phyloP scores from a whole-genome alignment of 30 jellyfish, hydroid and myxozoan genomes.

The Aurelia aurita complex sp. Pacific region DNA sequence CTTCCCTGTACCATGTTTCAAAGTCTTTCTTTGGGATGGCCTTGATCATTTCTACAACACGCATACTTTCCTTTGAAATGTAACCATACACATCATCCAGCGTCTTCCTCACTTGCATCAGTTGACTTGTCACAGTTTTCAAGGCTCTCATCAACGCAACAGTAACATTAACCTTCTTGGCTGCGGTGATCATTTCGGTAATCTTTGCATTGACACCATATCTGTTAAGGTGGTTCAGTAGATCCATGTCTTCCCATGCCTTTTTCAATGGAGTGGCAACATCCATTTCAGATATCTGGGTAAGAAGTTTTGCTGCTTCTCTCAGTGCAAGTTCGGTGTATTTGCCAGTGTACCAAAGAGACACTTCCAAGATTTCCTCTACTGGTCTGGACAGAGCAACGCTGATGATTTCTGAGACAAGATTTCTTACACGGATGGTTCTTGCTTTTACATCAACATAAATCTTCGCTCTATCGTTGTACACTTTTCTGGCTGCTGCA shows the following conservation, averaged over 20 bases:
- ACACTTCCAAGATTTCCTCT: constrained; percentile 46
- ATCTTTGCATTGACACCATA: constrained; percentile 72
- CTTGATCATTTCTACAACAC: constrained; percentile 38
- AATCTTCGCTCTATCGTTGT: constrained; percentile 12
- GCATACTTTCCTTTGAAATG: background rate
- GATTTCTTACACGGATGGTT: background rate
- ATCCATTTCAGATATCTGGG: constrained; percentile 74
- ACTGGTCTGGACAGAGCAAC: constrained; percentile 30
- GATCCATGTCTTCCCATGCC: constrained; percentile 86
- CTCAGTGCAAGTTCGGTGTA: constrained; percentile 28
- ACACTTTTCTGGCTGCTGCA: background rate
- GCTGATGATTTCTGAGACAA: background rate
- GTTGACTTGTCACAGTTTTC: background rate
- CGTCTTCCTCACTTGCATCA: background rate
- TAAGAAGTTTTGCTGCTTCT: constrained; percentile 45
- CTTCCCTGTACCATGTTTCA: constrained; percentile 70
- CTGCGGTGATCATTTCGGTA: constrained; percentile 21
- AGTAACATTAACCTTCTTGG: constrained; percentile 67
- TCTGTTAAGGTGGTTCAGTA: constrained; percentile 54
- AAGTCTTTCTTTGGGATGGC: constrained; percentile 88
- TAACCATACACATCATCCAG: constrained; percentile 2
- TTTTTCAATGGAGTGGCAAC: constrained; percentile 61
- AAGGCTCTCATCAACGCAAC: constrained; percentile 28
- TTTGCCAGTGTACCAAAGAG: constrained; percentile 28
- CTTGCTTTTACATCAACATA: background rate